Evolutionary conservation across 2,113 vertebrate species (phyloP).

Genomic region (Egretta garzetta): DNA sequence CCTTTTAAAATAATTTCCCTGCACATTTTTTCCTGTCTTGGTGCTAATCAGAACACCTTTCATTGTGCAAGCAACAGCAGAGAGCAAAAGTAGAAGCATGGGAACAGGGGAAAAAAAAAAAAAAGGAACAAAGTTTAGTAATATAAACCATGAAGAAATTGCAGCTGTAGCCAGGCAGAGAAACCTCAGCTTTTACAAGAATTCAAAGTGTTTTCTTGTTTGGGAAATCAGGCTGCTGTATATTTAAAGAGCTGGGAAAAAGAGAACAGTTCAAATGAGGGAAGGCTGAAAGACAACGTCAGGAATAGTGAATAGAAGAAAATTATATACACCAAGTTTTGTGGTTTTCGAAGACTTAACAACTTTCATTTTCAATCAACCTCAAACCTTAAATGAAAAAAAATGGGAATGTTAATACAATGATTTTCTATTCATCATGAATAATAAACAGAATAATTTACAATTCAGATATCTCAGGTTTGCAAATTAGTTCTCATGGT

Average conservation of each 20-base stretch:
- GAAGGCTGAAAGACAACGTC: background rate
- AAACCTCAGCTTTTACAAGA: background rate
- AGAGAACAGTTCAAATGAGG: background rate
- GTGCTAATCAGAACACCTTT: background rate
- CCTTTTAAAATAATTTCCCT: background rate
- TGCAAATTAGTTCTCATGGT: background rate
- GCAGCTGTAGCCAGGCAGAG: background rate
- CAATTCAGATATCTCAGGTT: conserved; percentile 28
- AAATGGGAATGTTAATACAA: background rate
- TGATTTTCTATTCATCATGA: conserved; percentile 12
- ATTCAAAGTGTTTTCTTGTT: background rate
- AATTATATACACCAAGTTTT: background rate
- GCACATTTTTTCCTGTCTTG: background rate
- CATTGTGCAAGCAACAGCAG: background rate
- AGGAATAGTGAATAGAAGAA: background rate
- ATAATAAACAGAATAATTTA: conserved; percentile 52
- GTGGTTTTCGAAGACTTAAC: background rate
- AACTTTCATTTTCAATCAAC: background rate
- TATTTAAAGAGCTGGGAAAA: background rate
- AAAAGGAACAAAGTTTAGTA: background rate
- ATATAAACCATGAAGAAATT: background rate
- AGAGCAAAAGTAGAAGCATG: background rate
- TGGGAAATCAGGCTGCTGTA: background rate
- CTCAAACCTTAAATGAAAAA: background rate
- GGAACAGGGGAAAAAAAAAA: fast-evolving